phyloP scores from a whole-genome alignment of 2,797 vertebrate species.

The Urosaurus nigricauda region DNA sequence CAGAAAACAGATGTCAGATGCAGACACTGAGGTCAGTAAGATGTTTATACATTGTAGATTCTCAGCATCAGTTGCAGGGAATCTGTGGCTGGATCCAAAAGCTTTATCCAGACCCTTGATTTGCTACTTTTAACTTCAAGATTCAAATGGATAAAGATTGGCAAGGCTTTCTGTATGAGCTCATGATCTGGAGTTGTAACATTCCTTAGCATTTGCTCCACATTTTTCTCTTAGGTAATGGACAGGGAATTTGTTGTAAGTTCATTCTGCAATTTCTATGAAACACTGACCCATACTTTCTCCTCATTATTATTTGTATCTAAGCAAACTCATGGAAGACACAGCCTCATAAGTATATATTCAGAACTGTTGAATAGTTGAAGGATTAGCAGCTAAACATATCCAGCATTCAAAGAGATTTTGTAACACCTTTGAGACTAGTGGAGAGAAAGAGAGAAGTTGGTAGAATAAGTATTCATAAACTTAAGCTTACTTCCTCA shows the following conservation, averaged over 20 bases:
- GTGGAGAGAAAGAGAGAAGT: too few species aligned
- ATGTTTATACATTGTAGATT: slow-evolving; percentile 44
- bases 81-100: slow-evolving; percentile 34
- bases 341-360: slow-evolving; percentile 7
- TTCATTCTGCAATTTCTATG: slow-evolving; percentile 42
- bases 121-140: background rate
- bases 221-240: slow-evolving; percentile 51
- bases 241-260: slow-evolving; percentile 41
- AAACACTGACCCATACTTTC: slow-evolving; percentile 28
- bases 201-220: slow-evolving; percentile 50
- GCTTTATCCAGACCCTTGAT: background rate
- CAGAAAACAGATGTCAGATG: slow-evolving; percentile 66
- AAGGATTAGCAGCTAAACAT: background rate
- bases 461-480: too few species aligned
- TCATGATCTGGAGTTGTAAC: slow-evolving; percentile 41
- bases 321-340: slow-evolving; percentile 35
- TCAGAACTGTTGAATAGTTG: slow-evolving; percentile 13
- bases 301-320: slow-evolving; percentile 44
- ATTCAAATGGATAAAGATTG: background rate
- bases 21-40: background rate
- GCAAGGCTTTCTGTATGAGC: slow-evolving; percentile 40
- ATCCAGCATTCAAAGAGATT: too few species aligned
- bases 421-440: too few species aligned
- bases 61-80: slow-evolving; percentile 61
- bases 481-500: too few species aligned